These are phyloP conservation scores for Nineta flava DNA, from an alignment of 2,888 invertebrate species.

Conservation along the genomic window DNA sequence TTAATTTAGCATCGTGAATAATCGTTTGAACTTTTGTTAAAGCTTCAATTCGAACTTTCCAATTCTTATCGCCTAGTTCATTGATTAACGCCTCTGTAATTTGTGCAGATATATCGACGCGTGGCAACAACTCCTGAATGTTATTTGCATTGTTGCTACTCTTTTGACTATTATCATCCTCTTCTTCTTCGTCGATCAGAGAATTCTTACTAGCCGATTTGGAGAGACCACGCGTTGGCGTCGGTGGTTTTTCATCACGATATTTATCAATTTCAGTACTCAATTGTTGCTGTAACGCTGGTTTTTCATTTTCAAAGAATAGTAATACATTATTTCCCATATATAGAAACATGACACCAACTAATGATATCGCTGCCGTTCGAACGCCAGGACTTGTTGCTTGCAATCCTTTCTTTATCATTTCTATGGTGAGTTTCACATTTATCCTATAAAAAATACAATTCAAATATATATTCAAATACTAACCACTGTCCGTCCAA, in stretches of 20 bases:
- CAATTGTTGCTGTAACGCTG: conserved; percentile 67
- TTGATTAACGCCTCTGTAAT: conserved; percentile 66
- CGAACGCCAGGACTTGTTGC: conserved; percentile 77
- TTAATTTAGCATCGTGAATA: conserved; percentile 58
- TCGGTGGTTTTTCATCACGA: conserved; percentile 56
- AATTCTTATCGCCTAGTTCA: conserved; percentile 78
- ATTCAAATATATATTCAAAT: no score
- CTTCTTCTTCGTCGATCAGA: conserved; percentile 26
- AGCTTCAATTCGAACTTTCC: conserved; percentile 77
- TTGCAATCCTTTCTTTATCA: conserved; percentile 66
- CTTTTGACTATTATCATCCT: conserved; percentile 19
- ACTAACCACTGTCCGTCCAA: no score
- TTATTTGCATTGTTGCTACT: conserved; percentile 30
- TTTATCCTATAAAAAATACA: conserved; percentile 37
- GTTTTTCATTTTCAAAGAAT: conserved; percentile 78
- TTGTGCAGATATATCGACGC: conserved; percentile 66
- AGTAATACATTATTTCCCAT: conserved; percentile 59
- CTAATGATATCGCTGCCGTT: conserved; percentile 53
- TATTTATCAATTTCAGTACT: conserved; percentile 74
- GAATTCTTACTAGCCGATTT: conserved; percentile 39
- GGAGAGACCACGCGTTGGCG: conserved; percentile 46
- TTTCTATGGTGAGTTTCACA: conserved; percentile 55
- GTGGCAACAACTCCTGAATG: conserved; percentile 54
- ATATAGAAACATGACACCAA: conserved; percentile 66
- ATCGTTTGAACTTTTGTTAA: conserved; percentile 55